Percentiles rank a stretch among this genome's conserved stretches.
These are phyloP conservation scores for Phrynocephalus forsythii DNA, from an alignment of 2,797 vertebrate genomes.

Conservation along the genomic window DNA sequence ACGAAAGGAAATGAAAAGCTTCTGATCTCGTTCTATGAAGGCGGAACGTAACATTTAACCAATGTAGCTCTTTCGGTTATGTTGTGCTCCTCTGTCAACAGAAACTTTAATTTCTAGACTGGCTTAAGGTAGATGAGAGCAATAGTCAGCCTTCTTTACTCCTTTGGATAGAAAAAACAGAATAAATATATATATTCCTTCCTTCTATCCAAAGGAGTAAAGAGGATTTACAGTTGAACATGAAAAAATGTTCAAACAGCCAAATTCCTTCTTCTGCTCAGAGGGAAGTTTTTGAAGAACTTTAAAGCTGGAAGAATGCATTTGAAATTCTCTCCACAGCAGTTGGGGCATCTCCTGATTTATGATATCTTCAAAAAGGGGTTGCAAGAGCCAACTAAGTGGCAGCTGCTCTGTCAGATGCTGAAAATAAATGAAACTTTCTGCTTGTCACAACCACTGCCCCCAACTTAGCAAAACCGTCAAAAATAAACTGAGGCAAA, in stretches of 20 bases:
- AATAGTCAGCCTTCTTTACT: conserved; percentile 2
- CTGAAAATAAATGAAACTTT: conserved; percentile 1
- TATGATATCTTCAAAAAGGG: not conserved
- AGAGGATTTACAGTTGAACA: no score
- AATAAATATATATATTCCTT: conserved; percentile 5
- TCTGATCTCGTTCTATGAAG: conserved; percentile 1
- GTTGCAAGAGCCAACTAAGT: not conserved
- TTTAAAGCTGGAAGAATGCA: not conserved
- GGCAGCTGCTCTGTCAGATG: not conserved
- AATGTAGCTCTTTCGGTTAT: not conserved
- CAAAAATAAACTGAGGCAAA: not conserved
- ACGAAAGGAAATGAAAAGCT: not conserved
- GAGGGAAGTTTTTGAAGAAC: conserved; percentile 7
- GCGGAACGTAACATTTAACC: no score
- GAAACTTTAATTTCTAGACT: not conserved
- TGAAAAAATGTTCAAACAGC: not conserved
- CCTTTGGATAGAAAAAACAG: not conserved
- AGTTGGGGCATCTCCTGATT: not conserved
- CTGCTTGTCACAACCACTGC: not conserved
- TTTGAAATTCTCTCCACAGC: conserved; percentile 4
- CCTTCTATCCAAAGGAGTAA: no score
- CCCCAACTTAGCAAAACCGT: not conserved
- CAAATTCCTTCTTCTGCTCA: not conserved
- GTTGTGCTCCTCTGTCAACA: not conserved
- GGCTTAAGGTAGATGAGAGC: not conserved